A percentile compares a stretch with the other conserved stretches of the same genome.
These are phyloP conservation scores for Lapara coniferarum DNA, from an alignment of 2,888 invertebrate genomes.

Conservation along the genomic window DNA sequence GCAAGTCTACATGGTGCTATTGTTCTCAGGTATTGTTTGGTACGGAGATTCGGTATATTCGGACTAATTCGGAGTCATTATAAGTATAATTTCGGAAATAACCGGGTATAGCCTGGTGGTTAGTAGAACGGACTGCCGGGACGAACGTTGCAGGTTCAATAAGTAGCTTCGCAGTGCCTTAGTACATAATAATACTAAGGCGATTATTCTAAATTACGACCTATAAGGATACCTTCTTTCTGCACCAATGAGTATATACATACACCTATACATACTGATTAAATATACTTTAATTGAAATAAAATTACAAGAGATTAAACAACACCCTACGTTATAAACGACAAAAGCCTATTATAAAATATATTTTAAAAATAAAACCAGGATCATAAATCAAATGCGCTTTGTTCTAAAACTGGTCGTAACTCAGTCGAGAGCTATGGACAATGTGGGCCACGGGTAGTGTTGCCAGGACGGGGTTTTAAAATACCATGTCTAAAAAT, in stretches of 20 bases:
- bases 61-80: neutral
- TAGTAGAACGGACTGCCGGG: no score
- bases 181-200: no score
- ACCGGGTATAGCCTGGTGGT: no score
- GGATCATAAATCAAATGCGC: conserved; percentile 20
- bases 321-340: conserved; percentile 7
- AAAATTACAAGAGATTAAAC: neutral
- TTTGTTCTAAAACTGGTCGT: conserved; percentile 22
- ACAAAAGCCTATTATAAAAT: conserved; percentile 22
- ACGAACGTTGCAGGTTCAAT: no score
- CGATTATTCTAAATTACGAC: no score
- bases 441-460: conserved; percentile 7
- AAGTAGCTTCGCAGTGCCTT: no score
- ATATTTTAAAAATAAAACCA: conserved; percentile 15
- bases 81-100: neutral
- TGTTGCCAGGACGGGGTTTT: neutral
- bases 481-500: no score
- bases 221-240: no score
- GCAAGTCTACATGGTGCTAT: neutral
- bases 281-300: no score
- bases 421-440: conserved; percentile 8
- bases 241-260: no score
- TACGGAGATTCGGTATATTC: neutral
- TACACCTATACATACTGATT: no score
- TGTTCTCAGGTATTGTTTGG: neutral